Conservation (phyloP, 2,113 vertebrate genomes). For the Cryptotis parvus region DNA sequence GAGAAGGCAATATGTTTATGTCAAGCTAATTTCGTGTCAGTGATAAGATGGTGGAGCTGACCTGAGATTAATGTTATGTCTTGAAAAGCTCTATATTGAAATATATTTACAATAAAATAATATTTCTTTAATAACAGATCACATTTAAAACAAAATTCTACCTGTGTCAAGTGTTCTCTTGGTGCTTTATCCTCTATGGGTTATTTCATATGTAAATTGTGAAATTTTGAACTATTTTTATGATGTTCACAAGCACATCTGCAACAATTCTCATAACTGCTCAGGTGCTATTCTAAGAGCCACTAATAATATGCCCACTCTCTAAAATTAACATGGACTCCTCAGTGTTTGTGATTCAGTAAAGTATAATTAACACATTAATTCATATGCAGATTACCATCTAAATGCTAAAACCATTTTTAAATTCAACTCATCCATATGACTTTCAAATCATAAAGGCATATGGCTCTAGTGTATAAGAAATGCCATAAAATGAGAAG, state of each 20-base stretch:
- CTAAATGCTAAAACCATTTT: constrained; percentile 80
- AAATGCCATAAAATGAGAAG: constrained; percentile 51
- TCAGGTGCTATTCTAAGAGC: neutral
- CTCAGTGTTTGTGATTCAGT: constrained; percentile 57
- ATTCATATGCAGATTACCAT: constrained; percentile 76
- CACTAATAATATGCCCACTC: neutral
- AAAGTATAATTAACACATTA: constrained; percentile 78
- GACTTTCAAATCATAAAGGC: constrained; percentile 66
- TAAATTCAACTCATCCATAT: constrained; percentile 65
- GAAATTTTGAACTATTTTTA: neutral
- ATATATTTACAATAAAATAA: neutral
- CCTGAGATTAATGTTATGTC: neutral
- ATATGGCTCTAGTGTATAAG: constrained; percentile 63
- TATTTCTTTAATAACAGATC: neutral
- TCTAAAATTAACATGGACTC: constrained; percentile 64
- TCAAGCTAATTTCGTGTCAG: neutral
- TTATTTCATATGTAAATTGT: neutral
- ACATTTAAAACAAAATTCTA: neutral
- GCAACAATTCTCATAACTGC: constrained; percentile 8
- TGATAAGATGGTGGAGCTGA: neutral
- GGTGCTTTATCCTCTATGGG: neutral
- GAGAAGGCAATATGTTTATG: neutral
- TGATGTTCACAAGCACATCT: constrained; percentile 9
- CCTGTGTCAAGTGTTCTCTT: neutral
- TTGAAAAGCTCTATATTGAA: neutral